These are phyloP conservation scores for Agonopterix subpropinquella DNA, from an alignment of 2,888 invertebrate genomes.

Conservation along the genomic window DNA sequence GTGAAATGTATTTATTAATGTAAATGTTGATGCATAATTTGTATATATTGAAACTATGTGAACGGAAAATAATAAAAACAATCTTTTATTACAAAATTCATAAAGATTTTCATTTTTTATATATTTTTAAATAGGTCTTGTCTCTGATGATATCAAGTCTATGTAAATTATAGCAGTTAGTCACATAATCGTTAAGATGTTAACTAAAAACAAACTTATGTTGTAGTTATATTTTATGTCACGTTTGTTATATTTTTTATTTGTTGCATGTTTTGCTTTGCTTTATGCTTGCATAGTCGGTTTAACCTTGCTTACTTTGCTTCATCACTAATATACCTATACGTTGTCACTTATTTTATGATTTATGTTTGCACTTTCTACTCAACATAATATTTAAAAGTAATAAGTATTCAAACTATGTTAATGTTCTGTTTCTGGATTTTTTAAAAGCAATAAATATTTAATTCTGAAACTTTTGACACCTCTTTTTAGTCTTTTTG, in stretches of 20 bases:
- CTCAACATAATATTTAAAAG: no score
- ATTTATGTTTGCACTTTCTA: no score
- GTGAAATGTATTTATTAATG: constrained; percentile 60
- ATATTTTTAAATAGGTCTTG: constrained; percentile 48
- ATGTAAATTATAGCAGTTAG: constrained; percentile 38
- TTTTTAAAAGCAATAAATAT: no score
- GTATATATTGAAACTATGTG: constrained; percentile 73
- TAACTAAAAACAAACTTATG: constrained; percentile 34
- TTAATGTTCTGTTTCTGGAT: no score
- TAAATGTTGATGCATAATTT: constrained; percentile 71
- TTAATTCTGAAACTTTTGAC: no score
- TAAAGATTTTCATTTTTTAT: constrained; percentile 51
- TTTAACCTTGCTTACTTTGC: constrained; percentile 26
- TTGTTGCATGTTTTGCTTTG: constrained; percentile 47
- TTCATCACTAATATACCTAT: constrained; percentile 10
- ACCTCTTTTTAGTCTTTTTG: constrained; percentile 62
- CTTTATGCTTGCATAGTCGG: constrained; percentile 36
- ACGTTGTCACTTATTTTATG: no score
- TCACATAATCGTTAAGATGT: constrained; percentile 26
- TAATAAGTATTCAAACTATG: no score
- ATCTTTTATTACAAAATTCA: constrained; percentile 67
- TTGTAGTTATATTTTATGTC: constrained; percentile 22
- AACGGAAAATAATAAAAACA: constrained; percentile 64
- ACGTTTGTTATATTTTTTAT: constrained; percentile 24
- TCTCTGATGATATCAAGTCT: constrained; percentile 51